phyloP scores from a whole-genome alignment of 1,140 invertebrate genomes.

The Ectropis grisescens region DNA sequence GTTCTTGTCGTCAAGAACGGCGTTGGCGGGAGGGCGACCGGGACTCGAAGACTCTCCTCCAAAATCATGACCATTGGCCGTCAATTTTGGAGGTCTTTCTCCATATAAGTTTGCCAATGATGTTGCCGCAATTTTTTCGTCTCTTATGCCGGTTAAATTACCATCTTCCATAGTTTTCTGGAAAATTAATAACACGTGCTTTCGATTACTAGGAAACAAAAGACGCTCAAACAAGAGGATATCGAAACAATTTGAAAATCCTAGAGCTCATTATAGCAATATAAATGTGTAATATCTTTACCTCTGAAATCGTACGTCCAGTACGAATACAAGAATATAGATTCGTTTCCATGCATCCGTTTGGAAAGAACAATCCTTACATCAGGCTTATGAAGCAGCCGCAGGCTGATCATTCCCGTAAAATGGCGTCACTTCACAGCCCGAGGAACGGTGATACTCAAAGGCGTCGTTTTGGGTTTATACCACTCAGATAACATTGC shows the following conservation, averaged over 20 bases:
- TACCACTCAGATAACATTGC: conserved; percentile 32
- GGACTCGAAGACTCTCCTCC: conserved; percentile 36
- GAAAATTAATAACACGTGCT: conserved; percentile 54
- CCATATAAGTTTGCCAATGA: conserved; percentile 40
- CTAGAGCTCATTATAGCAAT: conserved; percentile 34
- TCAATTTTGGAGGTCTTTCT: conserved; percentile 39
- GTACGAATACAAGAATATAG: conserved; percentile 59
- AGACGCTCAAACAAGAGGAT: conserved; percentile 58
- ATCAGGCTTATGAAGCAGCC: conserved; percentile 64
- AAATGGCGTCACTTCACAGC: conserved; percentile 69
- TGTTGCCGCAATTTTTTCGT: conserved; percentile 42
- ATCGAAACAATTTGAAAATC: conserved; percentile 55
- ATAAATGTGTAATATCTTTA: conserved; percentile 25
- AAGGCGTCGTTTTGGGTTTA: conserved; percentile 37
- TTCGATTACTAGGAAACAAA: conserved; percentile 57
- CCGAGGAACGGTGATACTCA: conserved; percentile 61
- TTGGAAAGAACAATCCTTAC: conserved; percentile 54
- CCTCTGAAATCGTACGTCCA: conserved; percentile 66
- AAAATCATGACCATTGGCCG: conserved; percentile 52
- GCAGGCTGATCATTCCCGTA: conserved; percentile 70
- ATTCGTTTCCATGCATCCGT: conserved; percentile 65
- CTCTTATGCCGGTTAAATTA: conserved; percentile 51
- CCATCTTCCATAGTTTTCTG: conserved; percentile 69
- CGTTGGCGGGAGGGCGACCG: conserved; percentile 26
- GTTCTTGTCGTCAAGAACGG: conserved; percentile 32